These are phyloP conservation scores for Neotoma lepida DNA, from an alignment of 2,113 vertebrate genomes.

Conservation along the genomic window DNA sequence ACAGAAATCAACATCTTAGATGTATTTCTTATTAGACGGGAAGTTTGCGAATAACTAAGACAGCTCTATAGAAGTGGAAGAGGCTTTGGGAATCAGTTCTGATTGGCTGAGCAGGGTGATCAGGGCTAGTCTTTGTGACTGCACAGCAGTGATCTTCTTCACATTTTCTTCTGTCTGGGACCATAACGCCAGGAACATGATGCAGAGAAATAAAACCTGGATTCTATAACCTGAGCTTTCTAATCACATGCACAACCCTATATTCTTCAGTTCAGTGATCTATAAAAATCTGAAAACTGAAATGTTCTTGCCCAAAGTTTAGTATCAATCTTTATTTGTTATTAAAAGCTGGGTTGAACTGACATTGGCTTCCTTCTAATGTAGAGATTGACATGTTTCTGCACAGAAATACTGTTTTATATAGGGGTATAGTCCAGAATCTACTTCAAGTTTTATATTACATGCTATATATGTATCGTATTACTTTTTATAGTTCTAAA, in stretches of 20 bases:
- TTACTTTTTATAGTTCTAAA: constrained; percentile 13
- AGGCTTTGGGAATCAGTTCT: not conserved
- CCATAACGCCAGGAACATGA: not conserved
- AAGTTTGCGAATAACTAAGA: not conserved
- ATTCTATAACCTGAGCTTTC: not conserved
- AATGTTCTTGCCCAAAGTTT: not conserved
- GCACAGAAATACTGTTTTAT: not conserved
- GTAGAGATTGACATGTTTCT: not conserved
- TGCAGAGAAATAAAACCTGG: not conserved
- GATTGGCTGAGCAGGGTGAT: not conserved
- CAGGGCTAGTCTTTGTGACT: not conserved
- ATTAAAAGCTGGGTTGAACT: not conserved
- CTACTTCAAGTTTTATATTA: not conserved
- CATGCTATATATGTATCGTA: not conserved
- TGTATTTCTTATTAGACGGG: not conserved
- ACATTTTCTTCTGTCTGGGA: not conserved
- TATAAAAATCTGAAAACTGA: constrained; percentile 8
- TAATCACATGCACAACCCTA: not conserved
- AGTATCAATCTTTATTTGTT: not conserved
- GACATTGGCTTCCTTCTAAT: not conserved
- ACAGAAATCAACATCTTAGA: not conserved
- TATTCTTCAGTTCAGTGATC: not conserved
- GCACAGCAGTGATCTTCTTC: not conserved
- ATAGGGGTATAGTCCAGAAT: not conserved
- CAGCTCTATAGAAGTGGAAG: not conserved